phyloP scores from a whole-genome alignment of 2,113 vertebrate species.

The Corythornis madagascariensis region DNA sequence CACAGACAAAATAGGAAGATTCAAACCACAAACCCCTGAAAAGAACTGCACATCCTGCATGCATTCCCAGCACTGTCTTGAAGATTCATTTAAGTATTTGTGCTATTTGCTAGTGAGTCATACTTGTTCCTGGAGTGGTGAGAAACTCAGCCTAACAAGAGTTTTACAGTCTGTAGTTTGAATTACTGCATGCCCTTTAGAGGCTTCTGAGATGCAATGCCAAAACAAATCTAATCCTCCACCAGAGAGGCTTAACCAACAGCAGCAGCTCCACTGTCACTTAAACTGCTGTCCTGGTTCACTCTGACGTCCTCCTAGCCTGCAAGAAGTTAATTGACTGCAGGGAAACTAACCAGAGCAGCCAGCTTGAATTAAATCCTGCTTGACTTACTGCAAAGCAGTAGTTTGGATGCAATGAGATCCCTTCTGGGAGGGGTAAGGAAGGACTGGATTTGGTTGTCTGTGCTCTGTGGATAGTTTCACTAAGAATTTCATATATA shows the following conservation, averaged over 20 bases:
- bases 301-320: neutral
- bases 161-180: neutral
- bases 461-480: neutral
- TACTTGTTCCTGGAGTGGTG: neutral
- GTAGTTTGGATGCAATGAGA: neutral
- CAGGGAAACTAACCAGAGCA: neutral
- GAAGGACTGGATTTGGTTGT: neutral
- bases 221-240: neutral
- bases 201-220: neutral
- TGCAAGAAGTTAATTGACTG: neutral
- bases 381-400: neutral
- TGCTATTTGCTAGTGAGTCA: slow-evolving; percentile 32
- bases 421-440: neutral
- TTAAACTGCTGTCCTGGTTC: neutral
- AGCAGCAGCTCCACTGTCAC: neutral
- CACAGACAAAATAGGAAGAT: neutral
- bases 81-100: neutral
- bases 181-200: neutral
- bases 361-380: neutral
- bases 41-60: neutral
- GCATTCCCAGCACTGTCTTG: neutral
- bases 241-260: neutral
- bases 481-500: neutral
- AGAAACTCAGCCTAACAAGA: neutral
- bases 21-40: neutral